A percentile compares a stretch with the other conserved stretches of the same genome.
Evolutionary conservation across 2,888 invertebrate species (phyloP).

Genomic region (Eupithecia subfuscata): DNA sequence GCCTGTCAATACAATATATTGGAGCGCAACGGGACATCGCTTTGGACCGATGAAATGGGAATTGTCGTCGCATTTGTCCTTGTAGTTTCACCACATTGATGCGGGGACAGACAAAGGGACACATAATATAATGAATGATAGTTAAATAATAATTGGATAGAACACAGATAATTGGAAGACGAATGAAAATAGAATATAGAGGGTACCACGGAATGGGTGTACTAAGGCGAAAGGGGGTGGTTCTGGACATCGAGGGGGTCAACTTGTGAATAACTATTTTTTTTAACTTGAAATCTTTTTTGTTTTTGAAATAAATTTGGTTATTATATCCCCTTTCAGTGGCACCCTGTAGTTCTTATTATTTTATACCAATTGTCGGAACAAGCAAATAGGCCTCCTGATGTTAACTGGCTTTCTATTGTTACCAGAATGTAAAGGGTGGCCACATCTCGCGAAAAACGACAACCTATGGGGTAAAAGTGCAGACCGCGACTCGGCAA

Average conservation of each 20-base stretch:
- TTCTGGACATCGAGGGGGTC: too few relatives aligned
- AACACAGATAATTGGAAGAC: not conserved
- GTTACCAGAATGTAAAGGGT: not conserved
- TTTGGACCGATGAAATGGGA: constrained; percentile 19
- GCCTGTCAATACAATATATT: constrained; percentile 34
- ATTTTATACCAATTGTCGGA: not conserved
- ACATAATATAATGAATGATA: not conserved
- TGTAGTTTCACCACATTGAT: not conserved
- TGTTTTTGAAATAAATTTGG: too few relatives aligned
- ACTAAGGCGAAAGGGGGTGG: too few relatives aligned
- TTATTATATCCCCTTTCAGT: too few relatives aligned
- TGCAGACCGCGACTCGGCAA: too few relatives aligned
- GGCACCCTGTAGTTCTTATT: too few relatives aligned
- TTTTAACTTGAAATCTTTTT: too few relatives aligned
- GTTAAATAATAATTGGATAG: not conserved
- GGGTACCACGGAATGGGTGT: too few relatives aligned
- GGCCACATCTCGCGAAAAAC: not conserved
- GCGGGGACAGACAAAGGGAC: not conserved
- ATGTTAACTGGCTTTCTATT: not conserved
- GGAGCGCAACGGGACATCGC: constrained; percentile 28
- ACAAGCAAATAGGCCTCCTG: not conserved
- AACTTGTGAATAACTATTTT: too few relatives aligned
- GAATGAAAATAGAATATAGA: not conserved
- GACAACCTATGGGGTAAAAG: not conserved
- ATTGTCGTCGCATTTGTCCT: constrained; percentile 7